These are phyloP conservation scores for Aporrectodea caliginosa DNA, from an alignment of 1,140 invertebrate genomes.

Conservation along the genomic window DNA sequence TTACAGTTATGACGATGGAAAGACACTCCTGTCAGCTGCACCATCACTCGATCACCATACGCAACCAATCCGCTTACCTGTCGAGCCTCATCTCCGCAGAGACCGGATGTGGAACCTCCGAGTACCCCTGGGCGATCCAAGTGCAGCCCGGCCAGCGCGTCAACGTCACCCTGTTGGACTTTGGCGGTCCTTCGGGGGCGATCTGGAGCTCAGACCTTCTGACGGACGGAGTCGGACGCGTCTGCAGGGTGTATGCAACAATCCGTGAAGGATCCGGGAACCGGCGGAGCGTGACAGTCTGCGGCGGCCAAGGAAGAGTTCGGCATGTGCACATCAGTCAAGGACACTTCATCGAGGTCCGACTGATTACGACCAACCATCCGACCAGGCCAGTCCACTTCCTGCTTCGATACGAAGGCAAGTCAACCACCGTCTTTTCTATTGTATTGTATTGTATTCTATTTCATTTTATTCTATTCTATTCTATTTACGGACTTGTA, in stretches of 20 bases:
- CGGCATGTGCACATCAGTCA: neutral
- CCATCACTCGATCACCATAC: neutral
- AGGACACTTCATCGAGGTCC: slow-evolving; percentile 11
- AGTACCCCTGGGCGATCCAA: neutral
- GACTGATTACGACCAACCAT: neutral
- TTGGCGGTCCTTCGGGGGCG: neutral
- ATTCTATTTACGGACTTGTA: neutral
- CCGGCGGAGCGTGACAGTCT: slow-evolving; percentile 18
- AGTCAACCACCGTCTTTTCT: too few relatives aligned
- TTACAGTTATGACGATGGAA: too few relatives aligned
- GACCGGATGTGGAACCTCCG: slow-evolving; percentile 10
- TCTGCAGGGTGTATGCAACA: slow-evolving; percentile 26
- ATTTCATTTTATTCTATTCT: too few relatives aligned
- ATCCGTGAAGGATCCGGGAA: slow-evolving; percentile 10
- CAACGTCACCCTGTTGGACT: neutral
- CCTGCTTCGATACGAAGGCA: neutral
- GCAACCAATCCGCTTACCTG: neutral
- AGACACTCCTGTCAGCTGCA: too few relatives aligned
- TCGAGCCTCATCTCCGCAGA: neutral
- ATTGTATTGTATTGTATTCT: too few relatives aligned
- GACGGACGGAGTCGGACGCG: neutral
- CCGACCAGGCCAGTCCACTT: neutral
- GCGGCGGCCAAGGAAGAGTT: slow-evolving; percentile 1
- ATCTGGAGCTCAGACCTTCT: neutral
- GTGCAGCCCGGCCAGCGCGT: slow-evolving; percentile 9